A percentile compares a stretch with the other conserved stretches of the same genome.
Conservation (phyloP, 2,797 vertebrate species). For the Neosilurus hyrtlii region DNA sequence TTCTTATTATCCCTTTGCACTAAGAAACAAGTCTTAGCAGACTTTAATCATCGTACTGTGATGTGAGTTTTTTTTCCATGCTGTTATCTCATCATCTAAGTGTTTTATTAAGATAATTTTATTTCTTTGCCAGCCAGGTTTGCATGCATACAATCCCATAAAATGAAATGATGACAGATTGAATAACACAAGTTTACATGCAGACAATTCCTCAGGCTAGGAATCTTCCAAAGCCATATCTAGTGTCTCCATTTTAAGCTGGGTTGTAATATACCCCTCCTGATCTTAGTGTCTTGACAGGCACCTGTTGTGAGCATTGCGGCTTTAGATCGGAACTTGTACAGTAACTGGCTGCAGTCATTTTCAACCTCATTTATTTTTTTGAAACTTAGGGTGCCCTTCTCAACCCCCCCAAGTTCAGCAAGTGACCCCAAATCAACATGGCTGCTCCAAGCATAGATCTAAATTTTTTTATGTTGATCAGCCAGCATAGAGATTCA, state of each 20-base stretch:
- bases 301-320: slow-evolving; percentile 9
- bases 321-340: background rate
- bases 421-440: background rate
- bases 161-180: background rate
- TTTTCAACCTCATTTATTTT: background rate
- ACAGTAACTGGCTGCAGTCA: background rate
- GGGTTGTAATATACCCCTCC: background rate
- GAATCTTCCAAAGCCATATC: background rate
- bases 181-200: background rate
- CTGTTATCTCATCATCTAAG: background rate
- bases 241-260: slow-evolving; percentile 2
- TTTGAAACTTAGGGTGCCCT: background rate
- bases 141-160: background rate
- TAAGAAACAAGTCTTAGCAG: background rate
- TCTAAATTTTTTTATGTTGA: background rate
- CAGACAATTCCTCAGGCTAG: background rate
- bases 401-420: background rate
- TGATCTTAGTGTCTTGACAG: background rate
- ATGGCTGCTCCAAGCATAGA: background rate
- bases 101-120: background rate
- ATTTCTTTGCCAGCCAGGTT: background rate
- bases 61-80: background rate
- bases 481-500: background rate
- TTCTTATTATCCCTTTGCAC: background rate
- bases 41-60: slow-evolving; percentile 9